These are phyloP conservation scores for Urocitellus parryii DNA, from an alignment of 2,113 vertebrate genomes.

Conservation along the genomic window DNA sequence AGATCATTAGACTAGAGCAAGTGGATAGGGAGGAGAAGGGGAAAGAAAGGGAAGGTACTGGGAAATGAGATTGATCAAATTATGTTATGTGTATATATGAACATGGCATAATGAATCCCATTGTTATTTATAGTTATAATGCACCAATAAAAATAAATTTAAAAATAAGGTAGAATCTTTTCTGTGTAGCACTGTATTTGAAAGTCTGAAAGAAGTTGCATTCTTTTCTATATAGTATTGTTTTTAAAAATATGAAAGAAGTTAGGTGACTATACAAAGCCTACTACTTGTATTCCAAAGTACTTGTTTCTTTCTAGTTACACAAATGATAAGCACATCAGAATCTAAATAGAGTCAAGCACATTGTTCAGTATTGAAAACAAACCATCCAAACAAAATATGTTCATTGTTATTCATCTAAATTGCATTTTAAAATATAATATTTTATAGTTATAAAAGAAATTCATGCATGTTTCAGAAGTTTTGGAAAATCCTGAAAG, in stretches of 20 bases:
- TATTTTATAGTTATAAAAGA: neutral
- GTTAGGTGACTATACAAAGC: neutral
- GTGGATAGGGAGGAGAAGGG: too few species aligned
- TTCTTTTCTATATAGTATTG: neutral
- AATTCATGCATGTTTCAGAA: neutral
- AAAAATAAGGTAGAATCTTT: neutral
- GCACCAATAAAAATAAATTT: neutral
- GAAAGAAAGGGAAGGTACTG: too few species aligned
- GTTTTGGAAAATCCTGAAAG: neutral
- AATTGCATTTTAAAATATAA: constrained; percentile 2
- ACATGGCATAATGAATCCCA: too few species aligned
- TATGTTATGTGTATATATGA: too few species aligned
- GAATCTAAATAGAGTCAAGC: neutral
- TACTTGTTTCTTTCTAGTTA: constrained; percentile 25
- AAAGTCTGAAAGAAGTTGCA: neutral
- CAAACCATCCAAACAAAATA: neutral
- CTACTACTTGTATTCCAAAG: neutral
- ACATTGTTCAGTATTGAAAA: neutral
- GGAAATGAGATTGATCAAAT: too few species aligned
- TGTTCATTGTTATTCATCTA: neutral
- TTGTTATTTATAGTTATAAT: too few species aligned
- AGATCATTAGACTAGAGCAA: too few species aligned
- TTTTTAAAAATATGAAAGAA: constrained; percentile 6
- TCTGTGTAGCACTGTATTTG: neutral
- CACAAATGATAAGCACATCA: neutral